These are phyloP conservation scores for Netelia virgata DNA, from an alignment of 2,888 invertebrate species.

Conservation along the genomic window DNA sequence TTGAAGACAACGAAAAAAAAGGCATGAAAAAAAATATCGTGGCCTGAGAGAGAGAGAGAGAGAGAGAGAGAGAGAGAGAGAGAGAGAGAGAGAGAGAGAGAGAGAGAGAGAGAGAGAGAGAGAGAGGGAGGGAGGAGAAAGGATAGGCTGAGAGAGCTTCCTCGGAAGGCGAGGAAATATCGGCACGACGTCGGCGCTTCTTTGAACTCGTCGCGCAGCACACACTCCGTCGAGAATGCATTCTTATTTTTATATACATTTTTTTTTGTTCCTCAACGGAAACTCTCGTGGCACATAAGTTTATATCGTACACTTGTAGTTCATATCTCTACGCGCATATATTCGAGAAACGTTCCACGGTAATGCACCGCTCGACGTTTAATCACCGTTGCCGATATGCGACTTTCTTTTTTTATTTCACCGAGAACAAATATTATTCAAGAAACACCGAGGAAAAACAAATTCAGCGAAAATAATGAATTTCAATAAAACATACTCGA, in stretches of 20 bases:
- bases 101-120: slow-evolving; percentile 19
- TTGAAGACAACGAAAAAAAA: slow-evolving; percentile 20
- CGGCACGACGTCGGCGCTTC: slow-evolving; percentile 61
- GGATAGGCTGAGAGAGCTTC: slow-evolving; percentile 49
- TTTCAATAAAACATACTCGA: background rate
- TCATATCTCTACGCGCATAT: slow-evolving; percentile 21
- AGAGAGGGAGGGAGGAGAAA: slow-evolving; percentile 21
- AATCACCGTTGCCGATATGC: background rate
- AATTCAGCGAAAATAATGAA: background rate
- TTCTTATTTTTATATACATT: background rate
- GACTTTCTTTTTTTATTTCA: background rate
- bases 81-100: slow-evolving; percentile 23
- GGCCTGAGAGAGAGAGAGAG: slow-evolving; percentile 27
- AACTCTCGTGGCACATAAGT: background rate
- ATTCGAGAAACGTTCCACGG: slow-evolving; percentile 10
- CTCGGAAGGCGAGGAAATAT: slow-evolving; percentile 64
- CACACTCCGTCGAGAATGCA: slow-evolving; percentile 41
- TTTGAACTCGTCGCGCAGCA: slow-evolving; percentile 60
- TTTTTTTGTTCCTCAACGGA: slow-evolving; percentile 31
- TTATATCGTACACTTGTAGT: slow-evolving; percentile 35
- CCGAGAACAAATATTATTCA: background rate
- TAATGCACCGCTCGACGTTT: background rate
- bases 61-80: slow-evolving; percentile 14
- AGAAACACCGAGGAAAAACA: background rate
- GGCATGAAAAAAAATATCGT: background rate